Evolutionary conservation across 2,888 invertebrate genomes (phyloP).

Genomic region (Teleiodes luculella): DNA sequence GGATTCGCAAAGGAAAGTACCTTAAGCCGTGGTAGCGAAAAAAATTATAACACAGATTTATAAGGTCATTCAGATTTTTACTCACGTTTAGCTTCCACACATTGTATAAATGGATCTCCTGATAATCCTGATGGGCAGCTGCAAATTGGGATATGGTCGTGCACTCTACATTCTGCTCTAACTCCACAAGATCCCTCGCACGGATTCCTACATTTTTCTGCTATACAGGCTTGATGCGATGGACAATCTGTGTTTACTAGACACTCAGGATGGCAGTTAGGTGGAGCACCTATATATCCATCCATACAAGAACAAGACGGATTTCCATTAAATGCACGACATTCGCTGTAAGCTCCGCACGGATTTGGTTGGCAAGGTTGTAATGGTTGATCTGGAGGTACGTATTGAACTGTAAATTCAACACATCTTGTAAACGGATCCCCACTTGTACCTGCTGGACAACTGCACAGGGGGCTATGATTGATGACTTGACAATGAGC

Average conservation of each 20-base stretch:
- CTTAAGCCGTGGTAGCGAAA: no score
- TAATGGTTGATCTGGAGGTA: slow-evolving; percentile 37
- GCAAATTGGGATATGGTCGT: slow-evolving; percentile 90
- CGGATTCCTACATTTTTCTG: slow-evolving; percentile 89
- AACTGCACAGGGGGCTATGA: slow-evolving; percentile 89
- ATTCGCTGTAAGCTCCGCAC: slow-evolving; percentile 90
- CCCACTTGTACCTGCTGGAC: slow-evolving; percentile 81
- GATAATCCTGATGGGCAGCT: slow-evolving; percentile 85
- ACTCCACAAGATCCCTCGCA: slow-evolving; percentile 89
- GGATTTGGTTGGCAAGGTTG: slow-evolving; percentile 87
- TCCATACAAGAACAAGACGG: slow-evolving; percentile 89
- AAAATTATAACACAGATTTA: no score
- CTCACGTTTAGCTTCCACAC: slow-evolving; percentile 77
- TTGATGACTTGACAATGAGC: slow-evolving; percentile 87
- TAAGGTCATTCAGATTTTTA: neutral
- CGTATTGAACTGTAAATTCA: slow-evolving; percentile 42
- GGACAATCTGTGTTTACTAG: slow-evolving; percentile 89
- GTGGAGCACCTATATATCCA: slow-evolving; percentile 86
- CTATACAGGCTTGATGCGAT: slow-evolving; percentile 87
- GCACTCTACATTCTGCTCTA: slow-evolving; percentile 87
- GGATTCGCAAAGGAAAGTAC: no score
- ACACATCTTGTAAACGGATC: slow-evolving; percentile 81
- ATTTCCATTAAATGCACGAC: slow-evolving; percentile 82
- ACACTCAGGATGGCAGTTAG: slow-evolving; percentile 91
- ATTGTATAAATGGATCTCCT: slow-evolving; percentile 89